Evolutionary conservation across 2,888 invertebrate genomes (phyloP).

Genomic region (Xestia ashworthii): DNA sequence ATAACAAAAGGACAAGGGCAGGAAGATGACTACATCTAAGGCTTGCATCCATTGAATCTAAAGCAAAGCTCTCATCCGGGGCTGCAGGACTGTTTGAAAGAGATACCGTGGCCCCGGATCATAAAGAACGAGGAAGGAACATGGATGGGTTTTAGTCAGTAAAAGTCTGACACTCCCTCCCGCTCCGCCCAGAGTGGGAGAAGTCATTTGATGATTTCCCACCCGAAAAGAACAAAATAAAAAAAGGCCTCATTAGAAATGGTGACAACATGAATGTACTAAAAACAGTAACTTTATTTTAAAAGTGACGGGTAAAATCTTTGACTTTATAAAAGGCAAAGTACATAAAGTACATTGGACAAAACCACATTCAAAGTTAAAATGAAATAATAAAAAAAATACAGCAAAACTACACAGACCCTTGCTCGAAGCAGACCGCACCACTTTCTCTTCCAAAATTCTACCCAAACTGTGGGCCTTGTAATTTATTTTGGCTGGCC

Average conservation of each 20-base stretch:
- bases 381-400: slow-evolving; percentile 2
- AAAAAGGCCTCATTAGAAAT: neutral
- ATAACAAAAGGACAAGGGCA: too few species aligned
- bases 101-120: too few species aligned
- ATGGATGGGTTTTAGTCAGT: too few species aligned
- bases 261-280: neutral
- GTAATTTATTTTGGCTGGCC: slow-evolving; percentile 62
- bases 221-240: too few species aligned
- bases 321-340: neutral
- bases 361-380: slow-evolving; percentile 16
- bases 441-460: slow-evolving; percentile 47
- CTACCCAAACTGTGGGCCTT: slow-evolving; percentile 33
- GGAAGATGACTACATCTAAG: too few species aligned
- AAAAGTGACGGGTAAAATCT: neutral
- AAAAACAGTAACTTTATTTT: neutral
- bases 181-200: too few species aligned
- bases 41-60: too few species aligned
- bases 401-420: slow-evolving; percentile 15
- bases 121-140: too few species aligned
- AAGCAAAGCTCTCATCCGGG: too few species aligned
- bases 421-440: slow-evolving; percentile 37
- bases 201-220: too few species aligned
- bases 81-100: too few species aligned
- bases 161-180: too few species aligned
- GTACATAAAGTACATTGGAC: neutral